Evolutionary conservation across 2,797 vertebrate species (phyloP).

Genomic region (Phaenicophaeus curvirostris): DNA sequence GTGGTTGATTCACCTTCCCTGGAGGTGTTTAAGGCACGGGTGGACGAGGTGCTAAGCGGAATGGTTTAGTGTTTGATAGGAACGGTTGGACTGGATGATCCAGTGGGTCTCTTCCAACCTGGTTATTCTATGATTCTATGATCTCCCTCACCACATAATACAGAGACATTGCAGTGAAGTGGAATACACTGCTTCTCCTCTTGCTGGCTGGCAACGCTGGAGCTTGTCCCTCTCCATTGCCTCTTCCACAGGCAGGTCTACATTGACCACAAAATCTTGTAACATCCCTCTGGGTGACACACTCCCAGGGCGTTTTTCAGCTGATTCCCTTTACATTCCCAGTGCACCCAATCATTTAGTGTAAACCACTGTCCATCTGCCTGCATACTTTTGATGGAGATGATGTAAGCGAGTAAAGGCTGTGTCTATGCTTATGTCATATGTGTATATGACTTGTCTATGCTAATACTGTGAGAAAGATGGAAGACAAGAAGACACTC

Average conservation of each 20-base stretch:
- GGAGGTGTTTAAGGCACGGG: too few species aligned
- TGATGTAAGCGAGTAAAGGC: neutral
- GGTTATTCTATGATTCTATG: too few species aligned
- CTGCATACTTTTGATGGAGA: neutral
- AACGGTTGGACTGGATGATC: too few species aligned
- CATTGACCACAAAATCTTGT: neutral
- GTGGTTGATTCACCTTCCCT: too few species aligned
- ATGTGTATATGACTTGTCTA: too few species aligned
- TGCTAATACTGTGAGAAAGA: neutral
- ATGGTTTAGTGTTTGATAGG: too few species aligned
- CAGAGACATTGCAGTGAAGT: neutral
- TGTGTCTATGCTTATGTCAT: too few species aligned
- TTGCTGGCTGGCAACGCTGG: neutral
- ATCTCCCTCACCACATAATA: neutral
- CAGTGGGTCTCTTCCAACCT: too few species aligned
- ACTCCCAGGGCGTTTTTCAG: neutral
- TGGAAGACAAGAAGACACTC: neutral
- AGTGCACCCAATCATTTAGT: neutral
- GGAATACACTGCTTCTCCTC: neutral
- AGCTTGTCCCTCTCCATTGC: accelerated
- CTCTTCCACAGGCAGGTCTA: neutral
- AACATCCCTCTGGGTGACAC: neutral
- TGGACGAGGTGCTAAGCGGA: too few species aligned
- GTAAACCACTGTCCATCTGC: neutral
- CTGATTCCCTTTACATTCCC: neutral